Evolutionary conservation across 2,797 vertebrate genomes (phyloP).

Genomic region (Harpagifer antarcticus): DNA sequence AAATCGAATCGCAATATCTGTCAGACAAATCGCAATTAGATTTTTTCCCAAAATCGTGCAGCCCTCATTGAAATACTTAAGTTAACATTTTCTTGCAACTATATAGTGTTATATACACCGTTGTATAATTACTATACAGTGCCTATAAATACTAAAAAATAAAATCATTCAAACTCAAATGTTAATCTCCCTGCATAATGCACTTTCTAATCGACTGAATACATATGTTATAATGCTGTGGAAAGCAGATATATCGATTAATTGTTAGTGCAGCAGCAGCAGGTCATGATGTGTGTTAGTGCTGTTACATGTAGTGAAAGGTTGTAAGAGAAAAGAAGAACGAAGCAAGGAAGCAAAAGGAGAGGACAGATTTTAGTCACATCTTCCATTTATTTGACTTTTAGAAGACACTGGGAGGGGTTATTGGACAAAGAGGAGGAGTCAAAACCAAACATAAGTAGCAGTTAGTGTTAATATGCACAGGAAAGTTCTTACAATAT

Average conservation of each 20-base stretch:
- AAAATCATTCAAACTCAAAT: not conserved
- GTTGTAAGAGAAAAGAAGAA: constrained; percentile 35
- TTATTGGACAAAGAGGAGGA: constrained; percentile 70
- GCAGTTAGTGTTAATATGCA: constrained; percentile 82
- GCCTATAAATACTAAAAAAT: not conserved
- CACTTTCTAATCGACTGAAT: constrained; percentile 2
- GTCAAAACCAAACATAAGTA: constrained; percentile 75
- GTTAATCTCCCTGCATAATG: not conserved
- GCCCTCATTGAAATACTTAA: not conserved
- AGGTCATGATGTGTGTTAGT: constrained; percentile 46
- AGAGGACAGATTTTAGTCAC: constrained; percentile 81
- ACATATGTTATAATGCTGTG: constrained; percentile 11
- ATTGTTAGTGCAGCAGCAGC: constrained; percentile 15
- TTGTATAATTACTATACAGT: not conserved
- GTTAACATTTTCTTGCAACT: not conserved
- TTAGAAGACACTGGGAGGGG: constrained; percentile 82
- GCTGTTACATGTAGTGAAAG: constrained; percentile 52
- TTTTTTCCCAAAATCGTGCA: no score
- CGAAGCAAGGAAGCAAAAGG: constrained; percentile 55
- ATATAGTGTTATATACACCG: not conserved
- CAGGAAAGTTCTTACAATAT: constrained; percentile 79
- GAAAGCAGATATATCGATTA: constrained; percentile 10
- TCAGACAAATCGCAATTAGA: no score
- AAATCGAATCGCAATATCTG: no score
- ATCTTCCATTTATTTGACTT: constrained; percentile 84